Base-by-base conservation (phyloP, 2,797 vertebrate genomes). In the Cirrhinus mrigala region DNA sequence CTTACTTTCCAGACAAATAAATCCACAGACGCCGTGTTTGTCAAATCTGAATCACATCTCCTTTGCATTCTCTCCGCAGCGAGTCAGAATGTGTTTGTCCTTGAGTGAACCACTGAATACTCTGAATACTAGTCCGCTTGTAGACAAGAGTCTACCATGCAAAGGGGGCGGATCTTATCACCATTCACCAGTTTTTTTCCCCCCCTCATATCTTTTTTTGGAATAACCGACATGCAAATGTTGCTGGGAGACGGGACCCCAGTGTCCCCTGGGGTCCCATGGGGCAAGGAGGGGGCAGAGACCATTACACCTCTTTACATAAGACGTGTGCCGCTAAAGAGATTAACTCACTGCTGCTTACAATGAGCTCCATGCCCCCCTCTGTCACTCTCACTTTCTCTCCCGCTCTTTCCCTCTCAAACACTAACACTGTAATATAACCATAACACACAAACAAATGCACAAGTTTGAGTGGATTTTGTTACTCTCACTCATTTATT, bases 191-290 rank as follows among this genome's bases (percentile, higher is more conserved):
- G 64, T 66, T 69, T 52, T 29, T 48, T 8, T n/a, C n/a, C 24
- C 5, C 0, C 66, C 83, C 58, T 91, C 89, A 10, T 68, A 33
- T 90, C 89, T 88, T 88, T 89, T 91, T 91, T 94, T 94, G 94
- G 93, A 94, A 94, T 95, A 95, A 96, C 94, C 92, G 93, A 94
- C 93, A 95, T 95, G 94, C 91, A 95, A 94, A 95, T 95, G 91
- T 89, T 87, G 40, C 83, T 46, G 56, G 78, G 87, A 81, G 58
- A 87, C 40, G 62, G 82, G 48, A 40, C 68, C 83, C 86, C 58
- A 52, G 80, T 82, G 80, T 73, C 52, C 79, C n/a, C 50, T 68
- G 20, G 18, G 68, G 50, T 85, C 75, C 82, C 82, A 66, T 33
- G 66, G 85, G 89, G 86, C 68, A 44, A 68, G 70, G 37, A 84